phyloP scores from a whole-genome alignment of 2,113 vertebrate species.

The Origma solitaria region DNA sequence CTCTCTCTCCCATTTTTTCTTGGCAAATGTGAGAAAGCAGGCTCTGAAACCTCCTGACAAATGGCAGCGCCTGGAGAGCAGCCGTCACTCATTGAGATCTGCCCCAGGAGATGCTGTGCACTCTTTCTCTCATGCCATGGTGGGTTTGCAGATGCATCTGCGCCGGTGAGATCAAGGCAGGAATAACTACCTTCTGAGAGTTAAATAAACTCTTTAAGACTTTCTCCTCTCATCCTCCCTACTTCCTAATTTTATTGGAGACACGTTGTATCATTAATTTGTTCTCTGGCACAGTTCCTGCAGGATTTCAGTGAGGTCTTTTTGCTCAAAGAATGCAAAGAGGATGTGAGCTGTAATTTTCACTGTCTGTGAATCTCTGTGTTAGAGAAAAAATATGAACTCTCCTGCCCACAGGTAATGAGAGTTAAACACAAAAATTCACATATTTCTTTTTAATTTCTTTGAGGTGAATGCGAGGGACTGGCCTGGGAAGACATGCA shows the following conservation, averaged over 20 bases:
- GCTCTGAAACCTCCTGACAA: not conserved
- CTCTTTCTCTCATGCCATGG: not conserved
- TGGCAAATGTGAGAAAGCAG: not conserved
- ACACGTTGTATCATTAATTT: not conserved
- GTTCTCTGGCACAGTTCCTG: not conserved
- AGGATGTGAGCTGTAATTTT: constrained; percentile 31
- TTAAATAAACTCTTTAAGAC: not conserved
- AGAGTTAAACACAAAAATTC: not conserved
- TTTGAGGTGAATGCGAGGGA: not conserved
- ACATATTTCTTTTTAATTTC: constrained; percentile 6
- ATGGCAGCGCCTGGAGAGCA: not conserved
- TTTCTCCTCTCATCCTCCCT: not conserved
- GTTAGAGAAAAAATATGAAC: not conserved
- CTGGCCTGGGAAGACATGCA: not conserved
- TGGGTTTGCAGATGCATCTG: not conserved
- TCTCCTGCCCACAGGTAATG: not conserved
- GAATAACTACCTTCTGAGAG: not conserved
- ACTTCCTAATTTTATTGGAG: constrained; percentile 37
- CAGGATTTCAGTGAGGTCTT: not conserved
- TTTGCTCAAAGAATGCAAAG: not conserved
- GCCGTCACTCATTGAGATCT: fast-evolving
- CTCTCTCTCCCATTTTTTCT: not conserved
- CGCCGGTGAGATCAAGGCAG: not conserved
- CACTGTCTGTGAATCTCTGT: not conserved
- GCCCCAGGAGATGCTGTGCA: not conserved